Conservation (phyloP, 2,113 vertebrate species). For the human (Homo sapiens) region DNA sequence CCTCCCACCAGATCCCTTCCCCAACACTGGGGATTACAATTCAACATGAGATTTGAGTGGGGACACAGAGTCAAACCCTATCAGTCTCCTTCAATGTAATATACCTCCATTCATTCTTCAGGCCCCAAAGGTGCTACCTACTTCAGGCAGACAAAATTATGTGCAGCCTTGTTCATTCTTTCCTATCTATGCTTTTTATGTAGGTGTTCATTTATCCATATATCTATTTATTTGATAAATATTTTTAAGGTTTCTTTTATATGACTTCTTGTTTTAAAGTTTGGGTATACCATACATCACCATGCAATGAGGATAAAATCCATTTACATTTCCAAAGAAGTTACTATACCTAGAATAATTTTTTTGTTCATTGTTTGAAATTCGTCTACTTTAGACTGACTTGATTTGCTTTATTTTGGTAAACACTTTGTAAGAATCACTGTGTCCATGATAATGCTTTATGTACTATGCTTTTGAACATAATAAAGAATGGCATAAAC, state of each 20-base stretch:
- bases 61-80: no score
- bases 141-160: background rate
- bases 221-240: background rate
- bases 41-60: no score
- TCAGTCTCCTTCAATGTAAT: accelerated
- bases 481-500: background rate
- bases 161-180: background rate
- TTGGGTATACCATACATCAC: background rate
- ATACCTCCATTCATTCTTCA: background rate
- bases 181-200: no score
- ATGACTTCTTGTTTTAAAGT: background rate
- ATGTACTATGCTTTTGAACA: background rate
- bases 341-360: background rate
- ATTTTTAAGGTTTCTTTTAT: background rate
- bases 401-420: background rate
- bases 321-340: background rate
- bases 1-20: no score
- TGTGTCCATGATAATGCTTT: background rate
- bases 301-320: background rate
- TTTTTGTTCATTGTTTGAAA: background rate
- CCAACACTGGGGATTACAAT: no score
- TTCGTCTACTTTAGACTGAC: background rate
- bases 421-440: background rate
- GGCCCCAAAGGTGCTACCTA: background rate
- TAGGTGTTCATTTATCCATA: background rate